Evolutionary conservation across 2,113 vertebrate genomes (phyloP).

Genomic region (Enhydra lutris): DNA sequence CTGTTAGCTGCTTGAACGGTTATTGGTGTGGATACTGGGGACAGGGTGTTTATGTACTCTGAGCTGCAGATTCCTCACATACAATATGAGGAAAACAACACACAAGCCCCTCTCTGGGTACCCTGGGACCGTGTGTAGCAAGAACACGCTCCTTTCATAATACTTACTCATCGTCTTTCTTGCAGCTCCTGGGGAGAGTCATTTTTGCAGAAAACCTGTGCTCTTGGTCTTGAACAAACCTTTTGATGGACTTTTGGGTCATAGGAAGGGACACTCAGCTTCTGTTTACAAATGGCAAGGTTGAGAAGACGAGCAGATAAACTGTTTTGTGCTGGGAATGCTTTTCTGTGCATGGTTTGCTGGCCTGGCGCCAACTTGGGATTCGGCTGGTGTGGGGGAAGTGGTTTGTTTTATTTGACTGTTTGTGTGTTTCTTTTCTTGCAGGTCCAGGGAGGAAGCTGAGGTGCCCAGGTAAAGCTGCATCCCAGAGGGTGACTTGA

Average conservation of each 20-base stretch:
- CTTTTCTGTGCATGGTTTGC: not conserved
- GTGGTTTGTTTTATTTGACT: not conserved
- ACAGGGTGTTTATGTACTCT: not conserved
- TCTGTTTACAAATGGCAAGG: not conserved
- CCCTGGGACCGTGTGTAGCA: not conserved
- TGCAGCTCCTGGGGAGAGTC: not conserved
- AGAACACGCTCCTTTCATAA: not conserved
- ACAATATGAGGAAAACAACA: not conserved
- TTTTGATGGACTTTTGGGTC: not conserved
- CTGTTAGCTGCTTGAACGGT: not conserved
- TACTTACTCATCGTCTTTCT: not conserved
- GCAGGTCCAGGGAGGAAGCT: not conserved
- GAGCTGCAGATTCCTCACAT: not conserved
- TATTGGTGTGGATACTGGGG: not conserved
- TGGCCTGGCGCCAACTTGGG: not conserved
- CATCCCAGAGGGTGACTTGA: not conserved
- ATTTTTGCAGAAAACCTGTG: not conserved
- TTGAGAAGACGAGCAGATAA: not conserved
- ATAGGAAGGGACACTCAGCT: not conserved
- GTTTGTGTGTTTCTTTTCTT: not conserved
- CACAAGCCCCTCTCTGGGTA: not conserved
- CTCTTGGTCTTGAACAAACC: not conserved
- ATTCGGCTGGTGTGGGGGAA: not conserved
- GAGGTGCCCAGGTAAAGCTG: not conserved
- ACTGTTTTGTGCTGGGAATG: not conserved